Percentiles rank a stretch among this genome's conserved stretches.
phyloP scores from a whole-genome alignment of 2,888 invertebrate species.

The Bombyx huttoni region DNA sequence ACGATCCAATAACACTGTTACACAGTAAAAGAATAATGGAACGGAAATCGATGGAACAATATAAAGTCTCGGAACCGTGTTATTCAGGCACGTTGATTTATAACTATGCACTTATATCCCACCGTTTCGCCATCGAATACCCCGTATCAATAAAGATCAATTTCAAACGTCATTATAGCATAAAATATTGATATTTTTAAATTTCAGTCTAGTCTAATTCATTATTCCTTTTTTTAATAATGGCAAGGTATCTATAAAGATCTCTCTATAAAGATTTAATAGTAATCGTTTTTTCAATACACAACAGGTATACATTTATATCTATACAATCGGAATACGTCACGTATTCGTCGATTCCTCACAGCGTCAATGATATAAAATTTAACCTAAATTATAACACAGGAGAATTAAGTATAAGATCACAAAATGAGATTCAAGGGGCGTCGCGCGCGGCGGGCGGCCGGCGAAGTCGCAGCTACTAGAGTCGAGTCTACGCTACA shows the following conservation, averaged over 20 bases:
- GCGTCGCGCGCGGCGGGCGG: slow-evolving; percentile 48
- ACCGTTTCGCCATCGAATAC: slow-evolving; percentile 33
- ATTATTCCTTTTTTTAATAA: slow-evolving; percentile 60
- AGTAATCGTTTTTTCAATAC: slow-evolving; percentile 56
- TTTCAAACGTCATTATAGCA: slow-evolving; percentile 69
- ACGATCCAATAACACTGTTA: slow-evolving; percentile 28
- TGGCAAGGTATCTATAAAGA: slow-evolving; percentile 72
- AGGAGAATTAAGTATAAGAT: slow-evolving; percentile 74
- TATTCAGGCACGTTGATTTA: slow-evolving; percentile 49
- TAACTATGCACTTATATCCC: slow-evolving; percentile 32
- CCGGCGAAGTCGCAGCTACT: slow-evolving; percentile 68
- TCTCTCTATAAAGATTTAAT: slow-evolving; percentile 71
- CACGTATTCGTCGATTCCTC: slow-evolving; percentile 62
- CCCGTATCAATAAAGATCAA: slow-evolving; percentile 59
- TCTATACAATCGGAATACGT: slow-evolving; percentile 64
- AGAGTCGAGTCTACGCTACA: slow-evolving; percentile 65
- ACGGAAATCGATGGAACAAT: slow-evolving; percentile 27
- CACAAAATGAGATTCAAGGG: slow-evolving; percentile 73
- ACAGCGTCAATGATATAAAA: slow-evolving; percentile 73
- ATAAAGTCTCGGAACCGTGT: slow-evolving; percentile 44
- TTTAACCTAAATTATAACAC: slow-evolving; percentile 73
- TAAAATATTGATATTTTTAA: slow-evolving; percentile 72
- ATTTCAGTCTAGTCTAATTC: slow-evolving; percentile 72
- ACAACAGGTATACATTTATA: slow-evolving; percentile 52
- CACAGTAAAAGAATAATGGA: background rate